Base-by-base conservation (phyloP, 2,113 vertebrate genomes). In the Zingel zingel region DNA sequence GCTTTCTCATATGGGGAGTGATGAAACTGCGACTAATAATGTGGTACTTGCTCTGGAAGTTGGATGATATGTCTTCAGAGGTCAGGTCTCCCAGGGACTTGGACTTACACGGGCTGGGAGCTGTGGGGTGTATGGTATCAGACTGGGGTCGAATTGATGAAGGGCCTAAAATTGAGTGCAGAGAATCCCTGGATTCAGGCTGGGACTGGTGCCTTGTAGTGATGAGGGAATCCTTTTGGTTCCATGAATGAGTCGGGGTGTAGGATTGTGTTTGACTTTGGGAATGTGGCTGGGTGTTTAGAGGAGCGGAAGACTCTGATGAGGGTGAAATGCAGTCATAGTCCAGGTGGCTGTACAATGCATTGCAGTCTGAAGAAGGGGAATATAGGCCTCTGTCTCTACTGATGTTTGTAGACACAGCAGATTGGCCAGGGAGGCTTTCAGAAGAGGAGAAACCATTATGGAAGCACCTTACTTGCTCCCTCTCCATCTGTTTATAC, bases 31-130 rank as follows among this genome's bases (percentile, higher is more conserved):
- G 96, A 72, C 97, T 99, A 43, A 99, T 99, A 61, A 97, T 97
- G 47, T 98, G 95, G 70, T 99, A 99, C 89, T 99, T 99, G 86
- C 98, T 98, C 90, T 99, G 97, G 21, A 99, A 99, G 85, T 97
- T 98, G 91, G 97, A 99, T 30, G 96, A 96, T 36, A 99, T 99
- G 86, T 99, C 98, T 86, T 99, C 98, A 3, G 98, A 99, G 0
- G 98, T 99, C 84, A 99, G 90, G 90, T 99, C 98, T 43, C 98
- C 98, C 0, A 99, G 94, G 3, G 98, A 99, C 90, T 99, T 99
- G 85, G 98, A 99, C 92, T 99, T 99, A 83, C 96, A 97, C 64
- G 97, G 95, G 62, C 95, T 97, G 4, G 94, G 72, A 15, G 93
- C 91, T 61, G 82, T 81, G 51, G 89, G 62, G n/a, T 88, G 79